phyloP scores from a whole-genome alignment of 2,113 vertebrate species.

The Thamnaconus septentrionalis region DNA sequence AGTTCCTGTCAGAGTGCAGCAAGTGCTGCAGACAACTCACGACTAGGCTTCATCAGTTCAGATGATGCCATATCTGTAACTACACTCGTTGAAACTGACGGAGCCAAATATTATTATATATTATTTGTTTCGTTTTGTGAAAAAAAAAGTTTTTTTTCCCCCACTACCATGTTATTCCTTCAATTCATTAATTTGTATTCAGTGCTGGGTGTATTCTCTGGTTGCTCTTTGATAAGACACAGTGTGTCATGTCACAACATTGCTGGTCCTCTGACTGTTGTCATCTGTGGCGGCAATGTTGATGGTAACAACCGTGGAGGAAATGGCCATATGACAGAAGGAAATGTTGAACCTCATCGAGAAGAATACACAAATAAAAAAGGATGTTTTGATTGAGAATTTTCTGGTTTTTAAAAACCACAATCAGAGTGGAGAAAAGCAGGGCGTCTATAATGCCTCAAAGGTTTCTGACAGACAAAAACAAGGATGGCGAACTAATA shows the following conservation, averaged over 20 bases:
- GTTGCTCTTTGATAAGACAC: background rate
- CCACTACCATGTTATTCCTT: too few relatives aligned
- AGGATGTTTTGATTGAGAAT: background rate
- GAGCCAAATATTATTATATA: too few relatives aligned
- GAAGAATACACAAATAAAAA: too few relatives aligned
- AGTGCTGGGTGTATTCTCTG: background rate
- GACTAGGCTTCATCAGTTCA: background rate
- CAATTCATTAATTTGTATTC: too few relatives aligned
- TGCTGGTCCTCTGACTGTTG: background rate
- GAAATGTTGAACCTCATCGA: background rate
- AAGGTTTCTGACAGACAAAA: too few relatives aligned
- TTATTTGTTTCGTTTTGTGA: too few relatives aligned
- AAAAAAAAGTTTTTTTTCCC: too few relatives aligned
- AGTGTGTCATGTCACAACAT: slow-evolving; percentile 29
- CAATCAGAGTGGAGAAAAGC: background rate
- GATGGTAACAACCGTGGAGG: slow-evolving; percentile 1
- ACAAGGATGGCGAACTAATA: too few relatives aligned
- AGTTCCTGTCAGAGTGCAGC: slow-evolving; percentile 66
- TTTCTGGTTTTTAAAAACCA: background rate
- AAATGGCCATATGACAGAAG: background rate
- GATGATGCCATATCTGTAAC: background rate
- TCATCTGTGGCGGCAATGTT: slow-evolving; percentile 11
- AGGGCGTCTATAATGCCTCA: background rate
- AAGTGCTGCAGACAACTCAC: slow-evolving; percentile 3
- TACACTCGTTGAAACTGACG: too few relatives aligned